These are phyloP conservation scores for Chauna torquata DNA, from an alignment of 2,113 vertebrate species.

Conservation along the genomic window DNA sequence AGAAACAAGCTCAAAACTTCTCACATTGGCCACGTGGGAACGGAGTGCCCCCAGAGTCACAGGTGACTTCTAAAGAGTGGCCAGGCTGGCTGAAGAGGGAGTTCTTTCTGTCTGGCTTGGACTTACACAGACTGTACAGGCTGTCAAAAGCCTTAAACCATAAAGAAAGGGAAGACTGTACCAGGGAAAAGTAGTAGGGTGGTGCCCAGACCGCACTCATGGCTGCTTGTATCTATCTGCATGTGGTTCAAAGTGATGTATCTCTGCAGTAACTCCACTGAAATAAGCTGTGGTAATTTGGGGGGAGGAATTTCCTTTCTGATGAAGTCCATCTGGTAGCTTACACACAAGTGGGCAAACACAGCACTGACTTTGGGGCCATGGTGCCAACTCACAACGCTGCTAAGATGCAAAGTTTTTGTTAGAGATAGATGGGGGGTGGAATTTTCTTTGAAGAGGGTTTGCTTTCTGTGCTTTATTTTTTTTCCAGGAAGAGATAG, in stretches of 20 bases:
- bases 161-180: not conserved
- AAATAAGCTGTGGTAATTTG: not conserved
- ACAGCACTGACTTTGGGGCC: not conserved
- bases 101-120: not conserved
- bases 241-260: not conserved
- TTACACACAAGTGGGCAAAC: not conserved
- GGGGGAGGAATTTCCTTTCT: not conserved
- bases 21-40: not conserved
- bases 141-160: not conserved
- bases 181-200: accelerated
- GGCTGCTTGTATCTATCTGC: not conserved
- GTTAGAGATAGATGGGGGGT: not conserved
- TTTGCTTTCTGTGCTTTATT: conserved; percentile 10
- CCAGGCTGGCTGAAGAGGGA: not conserved
- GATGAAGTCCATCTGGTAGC: not conserved
- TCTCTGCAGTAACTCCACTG: not conserved
- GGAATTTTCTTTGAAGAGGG: not conserved
- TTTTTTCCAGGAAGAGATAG: conserved; percentile 65
- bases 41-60: not conserved
- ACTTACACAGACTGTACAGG: not conserved
- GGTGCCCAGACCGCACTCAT: not conserved
- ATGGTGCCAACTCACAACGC: not conserved
- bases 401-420: not conserved
- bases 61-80: not conserved
- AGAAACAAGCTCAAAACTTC: not conserved